Evolutionary conservation across 64 coral and sea anemone genomes (phyloP).

Genomic region (Exaiptasia diaphana): DNA sequence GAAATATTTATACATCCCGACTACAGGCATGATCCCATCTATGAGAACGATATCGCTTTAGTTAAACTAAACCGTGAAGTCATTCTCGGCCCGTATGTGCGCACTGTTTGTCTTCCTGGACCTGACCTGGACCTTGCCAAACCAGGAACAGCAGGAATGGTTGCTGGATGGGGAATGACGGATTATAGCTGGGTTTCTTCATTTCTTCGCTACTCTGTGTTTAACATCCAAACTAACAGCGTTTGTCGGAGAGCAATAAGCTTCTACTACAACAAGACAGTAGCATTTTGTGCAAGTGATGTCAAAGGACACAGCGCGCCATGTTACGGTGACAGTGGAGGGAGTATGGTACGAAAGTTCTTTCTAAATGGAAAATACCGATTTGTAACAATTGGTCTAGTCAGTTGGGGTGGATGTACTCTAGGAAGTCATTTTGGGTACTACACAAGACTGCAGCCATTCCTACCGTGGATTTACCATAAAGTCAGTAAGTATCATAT

Average conservation of each 20-base stretch:
- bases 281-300: slow-evolving; percentile 19
- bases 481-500: neutral
- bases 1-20: slow-evolving; percentile 21
- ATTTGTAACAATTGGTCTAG: neutral
- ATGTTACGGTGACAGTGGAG: slow-evolving; percentile 31
- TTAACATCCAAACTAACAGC: neutral
- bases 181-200: neutral
- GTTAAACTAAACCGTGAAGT: neutral
- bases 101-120: neutral
- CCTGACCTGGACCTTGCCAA: neutral
- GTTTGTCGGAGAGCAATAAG: neutral
- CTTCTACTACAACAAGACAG: neutral
- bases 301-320: neutral
- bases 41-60: slow-evolving; percentile 1
- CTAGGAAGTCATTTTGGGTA: neutral
- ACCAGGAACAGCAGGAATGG: neutral
- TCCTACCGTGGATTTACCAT: neutral
- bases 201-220: neutral
- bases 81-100: neutral
- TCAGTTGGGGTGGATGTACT: slow-evolving; percentile 43
- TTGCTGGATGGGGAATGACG: neutral
- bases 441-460: neutral
- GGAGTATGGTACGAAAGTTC: neutral
- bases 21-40: neutral
- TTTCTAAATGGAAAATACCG: neutral